Evolutionary conservation across 2,113 vertebrate genomes (phyloP).

Genomic region (Dascyllus trimaculatus): DNA sequence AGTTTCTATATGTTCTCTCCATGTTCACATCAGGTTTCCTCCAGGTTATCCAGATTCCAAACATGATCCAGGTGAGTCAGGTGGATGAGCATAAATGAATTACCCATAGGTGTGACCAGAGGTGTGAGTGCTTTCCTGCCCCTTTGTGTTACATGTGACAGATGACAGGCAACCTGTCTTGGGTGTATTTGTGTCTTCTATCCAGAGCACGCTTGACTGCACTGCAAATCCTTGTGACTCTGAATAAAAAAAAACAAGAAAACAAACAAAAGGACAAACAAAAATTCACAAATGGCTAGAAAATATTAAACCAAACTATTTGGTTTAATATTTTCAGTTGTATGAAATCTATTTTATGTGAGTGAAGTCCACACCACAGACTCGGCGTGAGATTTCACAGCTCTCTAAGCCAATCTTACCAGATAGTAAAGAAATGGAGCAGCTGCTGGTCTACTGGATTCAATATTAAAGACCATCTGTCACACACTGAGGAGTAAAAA

Average conservation of each 20-base stretch:
- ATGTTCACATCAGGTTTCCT: conserved; percentile 12
- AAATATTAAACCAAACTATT: too few species aligned
- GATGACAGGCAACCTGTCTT: conserved; percentile 17
- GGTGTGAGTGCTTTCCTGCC: conserved; percentile 18
- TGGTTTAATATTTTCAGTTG: background rate
- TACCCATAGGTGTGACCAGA: conserved; percentile 14
- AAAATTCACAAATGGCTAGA: background rate
- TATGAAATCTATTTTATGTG: background rate
- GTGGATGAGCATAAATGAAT: conserved; percentile 7
- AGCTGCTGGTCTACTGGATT: conserved; percentile 18
- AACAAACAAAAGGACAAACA: background rate
- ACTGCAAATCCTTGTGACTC: background rate
- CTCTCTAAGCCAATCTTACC: conserved; percentile 12
- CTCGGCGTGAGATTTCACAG: background rate
- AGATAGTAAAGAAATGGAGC: conserved; percentile 22
- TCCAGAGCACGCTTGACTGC: background rate
- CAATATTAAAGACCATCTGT: conserved; percentile 28
- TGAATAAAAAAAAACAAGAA: background rate
- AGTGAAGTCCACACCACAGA: conserved; percentile 4
- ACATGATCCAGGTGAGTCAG: conserved; percentile 5
- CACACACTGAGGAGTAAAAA: conserved; percentile 24
- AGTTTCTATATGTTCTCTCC: conserved; percentile 25
- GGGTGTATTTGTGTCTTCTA: conserved; percentile 17
- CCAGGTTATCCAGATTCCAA: conserved; percentile 26
- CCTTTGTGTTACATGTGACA: conserved; percentile 16